Evolutionary conservation across 2,888 invertebrate species (phyloP), one percentile per base, ranked within the genome.

Genomic region (Eurytoma californica): DNA sequence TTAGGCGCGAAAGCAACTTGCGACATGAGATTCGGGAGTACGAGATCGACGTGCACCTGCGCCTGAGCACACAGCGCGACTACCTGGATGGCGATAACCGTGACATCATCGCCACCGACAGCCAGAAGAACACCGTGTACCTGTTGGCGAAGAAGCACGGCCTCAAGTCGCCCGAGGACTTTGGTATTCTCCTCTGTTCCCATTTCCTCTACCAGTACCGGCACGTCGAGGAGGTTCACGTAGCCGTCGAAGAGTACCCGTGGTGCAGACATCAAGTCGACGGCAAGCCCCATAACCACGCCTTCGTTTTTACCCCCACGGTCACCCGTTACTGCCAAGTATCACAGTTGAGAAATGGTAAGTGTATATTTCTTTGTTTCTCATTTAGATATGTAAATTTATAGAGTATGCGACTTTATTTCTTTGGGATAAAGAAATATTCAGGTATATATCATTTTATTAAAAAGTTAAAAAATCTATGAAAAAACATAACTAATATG

Each of bases 71-170:
- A 3, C 93, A 94, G 86, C 93, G 93, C 82, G 95, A 96, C 82
- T 96, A 95, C 89, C 90, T 94, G 0, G 87, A 82, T 94, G 90
- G 95, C n/a, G 95, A 96, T 90, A 96, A 96, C 87, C 92, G 93
- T 70, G 95, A 95, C 86, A 94, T 96, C 80, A 94, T 96, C 20
- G 95, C 95, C 14, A 96, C 96, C 0, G 96, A 96, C 86, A 94
- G 95, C 0, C 96, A 96, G 88, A 96, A 96, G 90, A 96, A 96
- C 87, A 95, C 95, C 0, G 94, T 96, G 55, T 96, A 95, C 87
- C 90, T 96, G 57, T 88, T 96, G 83, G 96, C 96, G 9, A 95
- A 95, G 87, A 94, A 95, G 85, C 92, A 94, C 87, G 96, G 95
- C 68, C 93, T 96, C 49, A 93, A 94, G 84, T 94, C 94, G 39